Conservation (phyloP, 2,797 vertebrate species). For the Thunnus albacares region DNA sequence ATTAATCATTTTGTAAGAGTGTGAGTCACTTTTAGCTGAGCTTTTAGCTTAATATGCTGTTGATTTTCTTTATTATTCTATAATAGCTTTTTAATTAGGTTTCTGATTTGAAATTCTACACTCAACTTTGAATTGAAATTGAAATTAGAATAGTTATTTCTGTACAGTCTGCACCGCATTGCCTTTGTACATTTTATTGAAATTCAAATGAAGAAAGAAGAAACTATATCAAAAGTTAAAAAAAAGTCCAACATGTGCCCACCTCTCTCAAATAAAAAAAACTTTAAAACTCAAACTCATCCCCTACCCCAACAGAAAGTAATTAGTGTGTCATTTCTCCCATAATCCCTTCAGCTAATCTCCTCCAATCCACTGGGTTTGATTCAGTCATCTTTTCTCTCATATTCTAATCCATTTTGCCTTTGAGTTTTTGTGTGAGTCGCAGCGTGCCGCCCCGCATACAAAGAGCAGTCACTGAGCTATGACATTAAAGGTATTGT, state of each 20-base stretch:
- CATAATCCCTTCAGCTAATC: constrained; percentile 83
- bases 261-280: constrained; percentile 40
- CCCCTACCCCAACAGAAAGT: constrained; percentile 72
- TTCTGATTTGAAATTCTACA: not conserved
- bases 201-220: constrained; percentile 12
- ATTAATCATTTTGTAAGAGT: not conserved
- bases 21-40: not conserved
- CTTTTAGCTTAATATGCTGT: no score
- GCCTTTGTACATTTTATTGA: not conserved
- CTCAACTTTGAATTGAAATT: not conserved
- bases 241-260: constrained; percentile 4
- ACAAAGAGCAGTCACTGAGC: constrained; percentile 85
- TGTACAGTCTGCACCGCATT: not conserved
- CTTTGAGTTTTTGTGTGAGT: constrained; percentile 86
- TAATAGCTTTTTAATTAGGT: not conserved
- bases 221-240: constrained; percentile 7
- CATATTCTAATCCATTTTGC: constrained; percentile 88
- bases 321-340: constrained; percentile 85
- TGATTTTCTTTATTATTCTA: not conserved
- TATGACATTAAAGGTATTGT: constrained; percentile 90
- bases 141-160: not conserved
- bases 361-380: constrained; percentile 85
- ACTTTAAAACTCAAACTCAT: constrained; percentile 45
- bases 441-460: constrained; percentile 71
- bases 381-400: constrained; percentile 89